Base-by-base conservation (phyloP, 2,888 invertebrate species). In the Rutpela maculata region DNA sequence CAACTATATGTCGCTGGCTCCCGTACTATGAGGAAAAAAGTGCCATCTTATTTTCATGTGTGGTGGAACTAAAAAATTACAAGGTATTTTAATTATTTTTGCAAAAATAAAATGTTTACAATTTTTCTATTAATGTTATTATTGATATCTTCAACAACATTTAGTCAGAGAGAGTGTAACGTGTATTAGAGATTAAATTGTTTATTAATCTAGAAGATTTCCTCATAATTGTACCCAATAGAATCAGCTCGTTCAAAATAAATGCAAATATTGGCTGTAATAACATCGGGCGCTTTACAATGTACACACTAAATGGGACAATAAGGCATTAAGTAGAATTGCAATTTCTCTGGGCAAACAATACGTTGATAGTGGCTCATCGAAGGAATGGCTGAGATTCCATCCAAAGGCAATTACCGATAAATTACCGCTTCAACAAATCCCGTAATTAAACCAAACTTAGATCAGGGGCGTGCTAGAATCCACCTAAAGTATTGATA, bases 301-400 rank as follows among this genome's bases (percentile, higher is more conserved):
- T 81, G 82, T 85, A 87, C 87, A 86, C 86, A 86, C 82, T 86
- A 74, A 79, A 77, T 74, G 73, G 74, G 75, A 74, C 81, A 86
- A 86, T 81, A 73, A 78, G 78, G 75, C 76, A 82, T 81, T 88
- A 86, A 87, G 83, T 82, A 84, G 85, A 88, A 87, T 88, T 86
- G 88, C 87, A 89, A 89, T 89, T 88, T 86, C 85, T 83, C 78
- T 87, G 83, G 84, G 88, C 88, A 89, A 89, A 89, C 88, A 89
- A 87, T 86, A 86, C 83, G 85, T 85, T 86, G 87, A 87, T 86
- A 84, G 84, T 66, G 66, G 69, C 70, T 71, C 71, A 74, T 71
- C 82, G 83, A 80, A 78, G 81, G 78, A 76, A 78, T 76, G 79
- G 78, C 77, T 76, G 76, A 74, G 80, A 80, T 79, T 80, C 77